phyloP scores from a whole-genome alignment of 1,140 invertebrate genomes.

The Drosophila littoralis region DNA sequence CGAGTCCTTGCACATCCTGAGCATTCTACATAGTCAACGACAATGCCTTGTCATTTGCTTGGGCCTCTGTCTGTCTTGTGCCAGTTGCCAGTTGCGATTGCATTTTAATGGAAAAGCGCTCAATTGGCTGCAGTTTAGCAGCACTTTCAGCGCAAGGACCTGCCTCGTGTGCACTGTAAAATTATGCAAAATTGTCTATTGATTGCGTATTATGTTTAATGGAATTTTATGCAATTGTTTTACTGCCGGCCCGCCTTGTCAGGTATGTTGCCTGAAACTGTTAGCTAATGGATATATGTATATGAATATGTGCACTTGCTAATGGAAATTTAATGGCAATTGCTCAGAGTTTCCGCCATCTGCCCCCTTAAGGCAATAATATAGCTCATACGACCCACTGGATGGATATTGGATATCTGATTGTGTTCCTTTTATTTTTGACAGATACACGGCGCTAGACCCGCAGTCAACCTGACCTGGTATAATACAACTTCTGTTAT shows the following conservation, averaged over 20 bases:
- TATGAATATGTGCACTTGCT: conserved; percentile 48
- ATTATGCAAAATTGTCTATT: conserved; percentile 72
- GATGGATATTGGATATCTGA: conserved; percentile 2
- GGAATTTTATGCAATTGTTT: conserved; percentile 70
- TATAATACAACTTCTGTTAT: conserved; percentile 90
- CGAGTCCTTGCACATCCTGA: conserved; percentile 24
- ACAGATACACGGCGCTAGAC: conserved; percentile 89
- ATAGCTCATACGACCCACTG: conserved; percentile 27
- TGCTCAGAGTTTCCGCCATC: conserved; percentile 5
- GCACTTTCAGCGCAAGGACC: conserved; percentile 47
- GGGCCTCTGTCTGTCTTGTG: conserved; percentile 11
- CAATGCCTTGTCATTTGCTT: conserved; percentile 56
- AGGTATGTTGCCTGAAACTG: conserved; percentile 24
- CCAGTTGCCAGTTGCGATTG: conserved; percentile 39
- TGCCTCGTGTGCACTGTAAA: conserved; percentile 48
- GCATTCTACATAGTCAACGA: conserved; percentile 31
- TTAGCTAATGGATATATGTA: conserved; percentile 35
- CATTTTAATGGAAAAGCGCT: conserved; percentile 63
- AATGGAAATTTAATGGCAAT: conserved; percentile 65
- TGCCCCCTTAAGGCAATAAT: not conserved
- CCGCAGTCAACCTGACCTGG: conserved; percentile 93
- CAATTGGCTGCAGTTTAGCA: conserved; percentile 63
- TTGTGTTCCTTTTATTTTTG: conserved; percentile 2
- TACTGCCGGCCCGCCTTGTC: conserved; percentile 23
- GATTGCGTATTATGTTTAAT: conserved; percentile 71